Base-by-base conservation (phyloP, 2,888 invertebrate species). In the Platycnemis pennipes region DNA sequence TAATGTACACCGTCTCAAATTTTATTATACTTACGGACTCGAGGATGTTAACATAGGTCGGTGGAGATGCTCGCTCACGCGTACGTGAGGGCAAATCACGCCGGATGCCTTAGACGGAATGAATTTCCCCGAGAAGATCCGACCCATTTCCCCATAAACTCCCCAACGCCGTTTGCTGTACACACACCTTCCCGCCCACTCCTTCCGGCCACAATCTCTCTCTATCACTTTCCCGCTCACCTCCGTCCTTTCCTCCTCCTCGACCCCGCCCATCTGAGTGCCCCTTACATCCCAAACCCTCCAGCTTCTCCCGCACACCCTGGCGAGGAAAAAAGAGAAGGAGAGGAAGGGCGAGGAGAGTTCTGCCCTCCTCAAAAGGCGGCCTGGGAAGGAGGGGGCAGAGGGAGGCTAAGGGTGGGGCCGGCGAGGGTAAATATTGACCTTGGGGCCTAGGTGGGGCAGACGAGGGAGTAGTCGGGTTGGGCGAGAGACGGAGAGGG, bases 121-220 rank as follows among this genome's bases (percentile, higher is more conserved):
- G 53, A 89, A 89, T 89, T 42, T 44, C 53, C 31, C 53, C 45
- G n/a, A n/a, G 19, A 13, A 88, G 88, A 53, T 88, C 31, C 88
- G 77, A 3, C 77, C 31, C 11, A 77, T 77, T 31, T 37, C 37
- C 31, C 77, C 77, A 77, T 77, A 77, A 77, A 77, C 26, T 26
- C 13, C 77, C 11, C 77, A 31, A 37, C 13, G 31, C 13, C 37
- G 37, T 37, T 46, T 16, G 3, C 7, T 37, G 53, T 37, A 53
- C 37, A 63, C n/a, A 63, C 37, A 7, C 53, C 49, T n/a, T 88
- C n/a, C n/a, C 46, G 44, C 56, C 89, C 4, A 22, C 49, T 53
- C 22, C 56, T 1, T 53, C 46, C 26, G 63, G 0, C 11, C 26
- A 44, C 22, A 7, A 19, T 44, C 44, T 44, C 56, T 44, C 16